Evolutionary conservation across 2,888 invertebrate species (phyloP), one percentile per base, ranked within the genome.

Genomic region (Erebia epiphron): DNA sequence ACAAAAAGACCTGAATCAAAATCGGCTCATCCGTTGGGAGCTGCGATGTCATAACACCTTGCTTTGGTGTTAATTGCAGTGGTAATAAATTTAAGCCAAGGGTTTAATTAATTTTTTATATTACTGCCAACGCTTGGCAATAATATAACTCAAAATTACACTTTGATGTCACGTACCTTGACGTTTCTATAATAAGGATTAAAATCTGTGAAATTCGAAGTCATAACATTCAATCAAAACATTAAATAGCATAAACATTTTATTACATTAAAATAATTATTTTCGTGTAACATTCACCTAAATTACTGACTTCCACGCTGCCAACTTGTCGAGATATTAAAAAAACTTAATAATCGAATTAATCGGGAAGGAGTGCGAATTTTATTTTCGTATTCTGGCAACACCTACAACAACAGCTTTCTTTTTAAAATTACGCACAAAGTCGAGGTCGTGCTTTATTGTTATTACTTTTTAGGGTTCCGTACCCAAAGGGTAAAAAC

Each of bases 291-390:
- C 14, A 26, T 2, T 4, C 57, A 2, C 16, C 16, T 18, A 16
- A 46, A 46, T 11, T 11, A 11, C 11, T 13, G 13, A 46, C 46
- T 46, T 14, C 35, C 2, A 7, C 14, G 35, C 41, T 69, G 60
- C 64, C 65, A 64, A 7, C 35, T 35, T 35, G 35, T 7, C 35
- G 35, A 58, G 65, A 11, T 58, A 60, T 18, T 63, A 54, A 67
- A 67, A 35, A 50, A 60, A 60, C 50, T 16, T 26, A 52, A 65
- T 18, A 41, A 60, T 69, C 65, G 60, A 58, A 66, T 26, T 43
- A 66, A 57, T 57, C n/a, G 46, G 14, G 56, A 18, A 43, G 46
- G 13, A 46, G 43, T 61, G 46, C 46, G 18, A 18, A 61, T 60
- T n/a, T n/a, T 61, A 61, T 61, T 46, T 21, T 61, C 16, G 61